Base-by-base conservation (phyloP, 2,888 invertebrate genomes). In the Oithona nana region DNA sequence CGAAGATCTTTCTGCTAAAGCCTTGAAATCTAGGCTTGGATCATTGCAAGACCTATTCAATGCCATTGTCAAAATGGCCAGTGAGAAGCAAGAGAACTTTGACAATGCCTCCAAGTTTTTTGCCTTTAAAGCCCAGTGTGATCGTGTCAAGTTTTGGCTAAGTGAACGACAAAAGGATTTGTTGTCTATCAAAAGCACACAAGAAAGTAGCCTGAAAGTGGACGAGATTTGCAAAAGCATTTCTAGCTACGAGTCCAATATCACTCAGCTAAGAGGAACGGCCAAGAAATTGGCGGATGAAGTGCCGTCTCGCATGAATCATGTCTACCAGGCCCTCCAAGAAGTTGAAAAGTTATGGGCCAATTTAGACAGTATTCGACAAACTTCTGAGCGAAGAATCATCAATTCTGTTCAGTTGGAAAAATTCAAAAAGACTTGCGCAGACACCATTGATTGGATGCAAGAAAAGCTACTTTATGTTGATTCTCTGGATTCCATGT, bases 101-200 rank as follows among this genome's bases (percentile, higher is more conserved):
- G 89, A 90, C 68, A 95, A 95, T 71, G 87, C 94, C 0, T 89
- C 93, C 68, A 81, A 88, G 68, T 76, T 95, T 64, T 94, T 87
- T 75, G 85, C 85, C 61, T 94, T 97, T 77, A 93, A 89, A 75
- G 82, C 88, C 11, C 95, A 97, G 71, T 97, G 97, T 73, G 94
- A 95, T 69, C 93, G 93, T 74, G 94, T 98, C 71, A 94, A 95
- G 73, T 83, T 83, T 68, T 98, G 97, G 95, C 92, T 95, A 74
- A 86, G 84, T 69, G 95, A 95, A 67, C 93, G 93, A 74, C 93
- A 94, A 71, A 83, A 84, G 70, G 80, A 93, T 76, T 77, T 93
- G 39, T 16, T 39, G 8, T 39, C 39, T 11, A 39, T 39, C 39
- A 39, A 39, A 16, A 39, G 39, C 39, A 39, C 8, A 11, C 6